A percentile compares a stretch with the other conserved stretches of the same genome.
phyloP scores from a whole-genome alignment of 2,888 invertebrate species.

The Platynereis dumerilii region DNA sequence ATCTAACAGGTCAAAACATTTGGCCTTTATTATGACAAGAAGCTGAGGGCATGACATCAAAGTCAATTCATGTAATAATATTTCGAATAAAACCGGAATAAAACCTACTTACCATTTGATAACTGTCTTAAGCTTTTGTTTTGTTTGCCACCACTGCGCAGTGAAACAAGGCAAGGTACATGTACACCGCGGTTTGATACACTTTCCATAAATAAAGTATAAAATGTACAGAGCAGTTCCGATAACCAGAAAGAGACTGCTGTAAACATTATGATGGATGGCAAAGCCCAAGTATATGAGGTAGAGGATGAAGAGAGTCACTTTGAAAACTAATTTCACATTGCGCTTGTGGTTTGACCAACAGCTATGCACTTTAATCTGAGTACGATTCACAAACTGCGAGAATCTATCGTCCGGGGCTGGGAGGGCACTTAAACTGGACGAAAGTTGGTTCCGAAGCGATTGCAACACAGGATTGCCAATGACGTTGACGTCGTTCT shows the following conservation, averaged over 20 bases:
- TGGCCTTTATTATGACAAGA: too few species aligned
- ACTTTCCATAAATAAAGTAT: neutral
- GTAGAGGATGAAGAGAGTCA: conserved; percentile 6
- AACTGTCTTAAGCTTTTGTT: neutral
- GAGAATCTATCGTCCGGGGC: conserved; percentile 12
- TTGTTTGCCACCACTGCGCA: neutral
- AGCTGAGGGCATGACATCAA: too few species aligned
- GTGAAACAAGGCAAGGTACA: neutral
- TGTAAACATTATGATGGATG: conserved; percentile 11
- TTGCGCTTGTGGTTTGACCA: neutral
- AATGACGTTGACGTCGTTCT: too few species aligned
- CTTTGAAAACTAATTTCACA: conserved; percentile 4
- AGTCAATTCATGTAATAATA: too few species aligned
- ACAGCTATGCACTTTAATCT: conserved; percentile 6
- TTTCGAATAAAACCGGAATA: too few species aligned
- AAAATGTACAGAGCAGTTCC: conserved; percentile 5
- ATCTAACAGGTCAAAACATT: too few species aligned
- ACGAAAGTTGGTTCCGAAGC: too few species aligned
- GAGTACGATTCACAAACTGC: conserved; percentile 5
- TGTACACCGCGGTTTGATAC: neutral
- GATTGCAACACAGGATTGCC: too few species aligned
- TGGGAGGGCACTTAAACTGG: neutral
- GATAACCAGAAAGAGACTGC: conserved; percentile 6
- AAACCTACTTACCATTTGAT: conserved; percentile 15
- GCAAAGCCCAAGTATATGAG: conserved; percentile 22